phyloP scores from a whole-genome alignment of 2,888 invertebrate species.

The Spodoptera picta region DNA sequence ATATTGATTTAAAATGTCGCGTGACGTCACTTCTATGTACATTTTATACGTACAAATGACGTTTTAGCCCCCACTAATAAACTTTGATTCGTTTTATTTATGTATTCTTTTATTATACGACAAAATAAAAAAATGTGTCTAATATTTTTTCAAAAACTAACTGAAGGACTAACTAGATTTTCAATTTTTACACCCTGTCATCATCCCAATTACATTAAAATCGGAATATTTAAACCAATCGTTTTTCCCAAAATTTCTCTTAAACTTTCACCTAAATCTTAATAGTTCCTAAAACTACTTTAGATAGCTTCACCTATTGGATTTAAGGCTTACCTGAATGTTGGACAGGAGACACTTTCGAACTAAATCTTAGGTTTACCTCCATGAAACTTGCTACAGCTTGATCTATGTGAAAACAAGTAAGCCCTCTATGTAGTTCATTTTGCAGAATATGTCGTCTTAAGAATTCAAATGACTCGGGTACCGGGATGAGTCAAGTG shows the following conservation, averaged over 20 bases:
- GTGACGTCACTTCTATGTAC: too few species aligned
- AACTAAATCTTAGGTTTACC: constrained; percentile 40
- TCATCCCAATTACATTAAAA: too few species aligned
- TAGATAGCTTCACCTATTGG: constrained; percentile 9
- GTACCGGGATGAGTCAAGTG: constrained; percentile 74
- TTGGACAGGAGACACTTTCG: constrained; percentile 19
- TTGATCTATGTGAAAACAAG: constrained; percentile 43
- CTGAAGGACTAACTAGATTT: too few species aligned
- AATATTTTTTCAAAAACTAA: too few species aligned
- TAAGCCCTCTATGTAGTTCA: constrained; percentile 57
- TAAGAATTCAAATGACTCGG: constrained; percentile 76
- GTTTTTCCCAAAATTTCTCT: too few species aligned
- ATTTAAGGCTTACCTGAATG: constrained; percentile 41
- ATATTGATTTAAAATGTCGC: too few species aligned
- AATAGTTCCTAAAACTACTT: constrained; percentile 16
- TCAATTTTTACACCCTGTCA: too few species aligned
- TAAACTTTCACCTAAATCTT: constrained; percentile 1
- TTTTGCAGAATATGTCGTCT: constrained; percentile 66
- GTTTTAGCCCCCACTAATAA: too few species aligned
- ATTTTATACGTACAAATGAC: too few species aligned
- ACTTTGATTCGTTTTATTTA: too few species aligned
- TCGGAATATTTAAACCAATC: background rate
- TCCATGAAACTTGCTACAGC: constrained; percentile 7
- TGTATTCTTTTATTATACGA: too few species aligned
- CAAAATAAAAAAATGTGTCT: too few species aligned